phyloP scores from a whole-genome alignment of 1,140 invertebrate species.

The Musca domestica region DNA sequence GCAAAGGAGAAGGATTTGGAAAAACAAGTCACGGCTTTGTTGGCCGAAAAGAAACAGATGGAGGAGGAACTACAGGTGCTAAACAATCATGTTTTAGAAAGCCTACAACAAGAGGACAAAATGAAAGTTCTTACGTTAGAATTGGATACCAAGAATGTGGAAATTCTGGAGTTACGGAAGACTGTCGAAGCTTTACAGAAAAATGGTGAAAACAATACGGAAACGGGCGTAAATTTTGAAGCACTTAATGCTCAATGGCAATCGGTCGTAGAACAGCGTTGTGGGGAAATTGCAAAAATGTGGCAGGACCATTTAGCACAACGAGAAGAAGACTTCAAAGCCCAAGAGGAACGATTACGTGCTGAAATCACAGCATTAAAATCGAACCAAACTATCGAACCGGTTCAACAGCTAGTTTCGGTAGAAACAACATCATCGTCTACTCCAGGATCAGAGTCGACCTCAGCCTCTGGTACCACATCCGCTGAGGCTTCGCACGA shows the following conservation, averaged over 20 bases:
- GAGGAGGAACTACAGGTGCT: constrained; percentile 50
- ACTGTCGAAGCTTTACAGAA: constrained; percentile 36
- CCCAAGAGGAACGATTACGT: constrained; percentile 56
- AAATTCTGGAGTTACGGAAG: constrained; percentile 45
- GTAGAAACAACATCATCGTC: constrained; percentile 22
- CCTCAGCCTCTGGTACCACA: constrained; percentile 9
- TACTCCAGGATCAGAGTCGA: constrained; percentile 16
- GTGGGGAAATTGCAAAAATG: constrained; percentile 63
- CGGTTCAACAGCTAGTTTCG: background rate
- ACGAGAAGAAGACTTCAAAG: constrained; percentile 60
- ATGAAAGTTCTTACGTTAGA: constrained; percentile 45
- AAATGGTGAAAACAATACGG: constrained; percentile 29
- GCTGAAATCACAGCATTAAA: constrained; percentile 51
- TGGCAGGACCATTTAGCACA: constrained; percentile 65
- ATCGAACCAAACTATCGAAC: constrained; percentile 10
- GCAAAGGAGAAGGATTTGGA: constrained; percentile 24
- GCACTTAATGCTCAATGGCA: constrained; percentile 53
- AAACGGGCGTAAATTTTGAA: constrained; percentile 37
- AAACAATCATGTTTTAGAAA: constrained; percentile 49
- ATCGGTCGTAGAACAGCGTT: constrained; percentile 61
- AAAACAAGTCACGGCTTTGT: constrained; percentile 29
- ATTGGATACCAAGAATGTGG: constrained; percentile 47
- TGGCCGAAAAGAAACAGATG: constrained; percentile 45
- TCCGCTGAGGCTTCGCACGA: constrained; percentile 9
- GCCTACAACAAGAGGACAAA: constrained; percentile 47